These are phyloP conservation scores for Melinaea menophilus DNA, from an alignment of 2,888 invertebrate genomes.

Conservation along the genomic window DNA sequence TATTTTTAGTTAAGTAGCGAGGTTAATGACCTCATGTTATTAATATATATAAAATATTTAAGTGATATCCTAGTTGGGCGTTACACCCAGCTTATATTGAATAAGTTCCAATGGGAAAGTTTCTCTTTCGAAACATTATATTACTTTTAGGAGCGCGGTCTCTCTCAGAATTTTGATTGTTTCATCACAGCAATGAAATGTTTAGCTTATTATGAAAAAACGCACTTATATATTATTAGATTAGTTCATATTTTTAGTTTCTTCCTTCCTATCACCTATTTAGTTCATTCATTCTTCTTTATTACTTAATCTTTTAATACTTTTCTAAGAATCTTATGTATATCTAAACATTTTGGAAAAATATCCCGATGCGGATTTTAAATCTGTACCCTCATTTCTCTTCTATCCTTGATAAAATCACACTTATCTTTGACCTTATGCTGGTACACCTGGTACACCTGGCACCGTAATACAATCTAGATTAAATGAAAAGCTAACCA, in stretches of 20 bases:
- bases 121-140: slow-evolving; percentile 69
- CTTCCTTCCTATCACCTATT: no score
- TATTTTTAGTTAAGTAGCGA: no score
- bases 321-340: no score
- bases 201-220: slow-evolving; percentile 15
- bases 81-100: slow-evolving; percentile 63
- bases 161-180: slow-evolving; percentile 68
- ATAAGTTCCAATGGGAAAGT: slow-evolving; percentile 71
- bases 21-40: neutral
- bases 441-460: slow-evolving; percentile 27
- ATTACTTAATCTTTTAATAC: no score
- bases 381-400: no score
- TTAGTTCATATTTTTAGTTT: neutral
- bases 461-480: slow-evolving; percentile 27
- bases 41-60: slow-evolving; percentile 43
- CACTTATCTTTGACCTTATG: neutral
- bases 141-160: slow-evolving; percentile 57
- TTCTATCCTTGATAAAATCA: no score
- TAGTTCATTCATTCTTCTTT: no score
- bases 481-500: slow-evolving; percentile 2
- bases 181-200: slow-evolving; percentile 45
- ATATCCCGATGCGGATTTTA: no score
- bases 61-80: slow-evolving; percentile 44
- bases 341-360: no score
- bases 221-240: neutral